Conservation (phyloP, 2,888 invertebrate species). For the Sipha maydis region DNA sequence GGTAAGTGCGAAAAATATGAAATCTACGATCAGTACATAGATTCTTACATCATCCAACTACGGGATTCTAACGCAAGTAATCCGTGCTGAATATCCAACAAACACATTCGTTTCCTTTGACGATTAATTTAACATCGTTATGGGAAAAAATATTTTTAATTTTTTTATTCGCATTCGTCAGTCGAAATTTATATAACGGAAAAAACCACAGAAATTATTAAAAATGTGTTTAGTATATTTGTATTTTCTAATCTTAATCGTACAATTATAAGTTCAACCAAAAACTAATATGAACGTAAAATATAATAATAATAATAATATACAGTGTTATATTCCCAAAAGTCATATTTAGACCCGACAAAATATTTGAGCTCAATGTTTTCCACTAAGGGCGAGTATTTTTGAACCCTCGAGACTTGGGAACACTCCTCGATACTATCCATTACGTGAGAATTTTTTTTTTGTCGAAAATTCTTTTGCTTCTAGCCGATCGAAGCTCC, state of each 20-base stretch:
- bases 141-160: too few species aligned
- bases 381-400: not conserved
- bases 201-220: too few species aligned
- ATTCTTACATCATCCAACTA: too few species aligned
- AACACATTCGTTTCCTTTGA: not conserved
- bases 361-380: not conserved
- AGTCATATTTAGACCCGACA: slow-evolving; percentile 14
- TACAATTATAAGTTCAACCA: too few species aligned
- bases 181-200: too few species aligned
- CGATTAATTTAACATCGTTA: too few species aligned
- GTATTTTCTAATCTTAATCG: too few species aligned
- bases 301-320: not conserved
- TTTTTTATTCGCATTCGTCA: too few species aligned
- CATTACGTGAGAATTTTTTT: not conserved
- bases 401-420: slow-evolving; percentile 3
- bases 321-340: slow-evolving; percentile 10
- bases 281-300: too few species aligned
- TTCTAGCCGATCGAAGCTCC: not conserved
- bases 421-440: not conserved
- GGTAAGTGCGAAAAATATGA: not conserved
- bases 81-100: not conserved
- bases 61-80: too few species aligned
- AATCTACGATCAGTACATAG: too few species aligned
- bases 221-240: too few species aligned
- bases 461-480: not conserved